Evolutionary conservation across 1,140 invertebrate genomes (phyloP), one percentile per base, ranked within the genome.

Genomic region (Pteromalus puparum): DNA sequence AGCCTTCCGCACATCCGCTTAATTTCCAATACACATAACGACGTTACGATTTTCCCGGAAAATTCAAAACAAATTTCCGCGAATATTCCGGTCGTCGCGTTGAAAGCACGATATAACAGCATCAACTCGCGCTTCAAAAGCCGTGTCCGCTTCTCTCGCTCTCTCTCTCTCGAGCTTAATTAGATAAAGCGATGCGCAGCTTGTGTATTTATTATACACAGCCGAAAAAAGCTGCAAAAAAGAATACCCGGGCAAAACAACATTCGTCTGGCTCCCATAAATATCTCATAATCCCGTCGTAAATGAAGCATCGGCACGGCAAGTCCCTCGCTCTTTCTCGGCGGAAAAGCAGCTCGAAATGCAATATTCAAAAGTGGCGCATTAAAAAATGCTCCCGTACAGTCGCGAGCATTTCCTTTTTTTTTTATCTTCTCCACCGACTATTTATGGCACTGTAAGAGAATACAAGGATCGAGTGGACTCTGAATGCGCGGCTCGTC

Each of bases 351-450:
- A 48, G 1, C 72, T 42, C 34, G 26, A 12, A 61, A 65, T 53
- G 18, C 28, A 67, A 79, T 67, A 67, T 79, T 79, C 70, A 76
- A 76, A 53, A 76, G 46, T 53, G 75, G 46, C 42, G 42, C 4
- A 76, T 26, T 24, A 61, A 76, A 76, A 15, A 26, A 48, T 24
- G 28, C 53, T 61, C 53, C 18, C 53, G 53, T n/a, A 18, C 5
- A 61, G 53, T 61, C 53, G 53, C 53, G 21, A 21, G 15, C 65
- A 65, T 65, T 46, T 82, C 74, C 46, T 72, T 79, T 61, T 65
- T 68, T 75, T 30, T 75, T 38, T 85, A 68, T 85, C 67, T 46
- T 68, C 34, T 76, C 18, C 48, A 70, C 68, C 18, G 48, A 53
- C 48, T 53, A 42, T 81, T 46, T 84, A 79, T 73, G 75, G 73